phyloP scores from a whole-genome alignment of 1,140 invertebrate genomes.

The Probaryconus sp. region DNA sequence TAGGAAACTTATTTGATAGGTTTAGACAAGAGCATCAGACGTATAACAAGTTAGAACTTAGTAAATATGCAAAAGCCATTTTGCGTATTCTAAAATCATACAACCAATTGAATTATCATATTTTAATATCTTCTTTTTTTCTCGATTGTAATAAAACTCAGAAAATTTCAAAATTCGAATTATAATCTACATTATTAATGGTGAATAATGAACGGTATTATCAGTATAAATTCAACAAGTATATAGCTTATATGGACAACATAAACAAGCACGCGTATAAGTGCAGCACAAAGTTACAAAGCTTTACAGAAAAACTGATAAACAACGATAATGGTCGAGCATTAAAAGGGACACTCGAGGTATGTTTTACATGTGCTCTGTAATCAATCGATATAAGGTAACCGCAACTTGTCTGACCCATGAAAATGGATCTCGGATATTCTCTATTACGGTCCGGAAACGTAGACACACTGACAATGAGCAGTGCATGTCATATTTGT shows the following conservation, averaged over 20 bases:
- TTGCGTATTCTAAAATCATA: neutral
- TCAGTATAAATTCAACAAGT: too few relatives aligned
- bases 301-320: slow-evolving; percentile 28
- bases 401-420: slow-evolving; percentile 7
- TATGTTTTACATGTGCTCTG: slow-evolving; percentile 20
- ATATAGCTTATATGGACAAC: too few relatives aligned
- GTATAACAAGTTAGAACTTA: slow-evolving; percentile 12
- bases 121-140: too few relatives aligned
- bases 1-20: slow-evolving; percentile 21
- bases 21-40: slow-evolving; percentile 19
- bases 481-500: slow-evolving; percentile 29
- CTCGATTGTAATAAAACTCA: too few relatives aligned
- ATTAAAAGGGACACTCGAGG: slow-evolving; percentile 28
- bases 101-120: slow-evolving; percentile 8
- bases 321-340: neutral
- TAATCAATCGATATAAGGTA: slow-evolving; percentile 36
- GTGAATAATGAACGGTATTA: too few relatives aligned
- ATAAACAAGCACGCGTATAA: too few relatives aligned
- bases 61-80: neutral
- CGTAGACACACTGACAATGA: slow-evolving; percentile 5
- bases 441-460: slow-evolving; percentile 29
- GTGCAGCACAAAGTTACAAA: slow-evolving; percentile 10
- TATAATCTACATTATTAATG: too few relatives aligned
- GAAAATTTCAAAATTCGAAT: too few relatives aligned
- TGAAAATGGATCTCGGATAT: slow-evolving; percentile 7